Conservation (phyloP, 2,113 vertebrate genomes). For the Rhinoderma darwinii region DNA sequence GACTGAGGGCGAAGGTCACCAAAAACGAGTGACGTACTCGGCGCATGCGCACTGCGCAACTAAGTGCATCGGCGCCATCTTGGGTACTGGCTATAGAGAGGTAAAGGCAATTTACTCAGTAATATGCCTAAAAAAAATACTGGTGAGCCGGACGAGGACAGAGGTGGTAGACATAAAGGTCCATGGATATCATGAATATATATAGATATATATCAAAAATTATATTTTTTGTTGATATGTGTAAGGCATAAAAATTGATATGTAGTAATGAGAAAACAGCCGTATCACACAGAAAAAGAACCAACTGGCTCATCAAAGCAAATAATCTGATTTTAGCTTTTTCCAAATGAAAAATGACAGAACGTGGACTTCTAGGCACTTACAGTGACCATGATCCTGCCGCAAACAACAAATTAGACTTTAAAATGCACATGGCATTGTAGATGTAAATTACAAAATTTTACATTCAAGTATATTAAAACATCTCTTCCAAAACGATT, state of each 20-base stretch:
- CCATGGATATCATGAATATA: no score
- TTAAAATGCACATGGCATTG: constrained; percentile 84
- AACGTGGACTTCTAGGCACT: constrained; percentile 70
- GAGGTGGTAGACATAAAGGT: no score
- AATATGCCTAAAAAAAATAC: no score
- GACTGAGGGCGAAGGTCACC: no score
- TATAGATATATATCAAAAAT: not conserved
- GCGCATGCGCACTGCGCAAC: no score
- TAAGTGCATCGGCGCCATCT: no score
- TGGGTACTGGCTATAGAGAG: no score
- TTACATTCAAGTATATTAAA: constrained; percentile 86
- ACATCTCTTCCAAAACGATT: constrained; percentile 88
- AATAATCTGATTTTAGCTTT: constrained; percentile 8
- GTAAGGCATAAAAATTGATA: not conserved
- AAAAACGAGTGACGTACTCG: no score
- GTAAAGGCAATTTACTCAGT: no score
- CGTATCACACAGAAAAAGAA: constrained; percentile 6
- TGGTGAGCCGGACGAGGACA: no score
- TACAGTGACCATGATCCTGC: constrained; percentile 78
- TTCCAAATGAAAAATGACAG: constrained; percentile 35
- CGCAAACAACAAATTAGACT: constrained; percentile 76
- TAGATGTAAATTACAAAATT: constrained; percentile 86
- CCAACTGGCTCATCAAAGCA: constrained; percentile 24
- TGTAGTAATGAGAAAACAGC: not conserved
- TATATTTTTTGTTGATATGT: no score